Evolutionary conservation across 2,797 vertebrate genomes (phyloP), one percentile per base, ranked within the genome.

Genomic region (Enteromius anoplus): DNA sequence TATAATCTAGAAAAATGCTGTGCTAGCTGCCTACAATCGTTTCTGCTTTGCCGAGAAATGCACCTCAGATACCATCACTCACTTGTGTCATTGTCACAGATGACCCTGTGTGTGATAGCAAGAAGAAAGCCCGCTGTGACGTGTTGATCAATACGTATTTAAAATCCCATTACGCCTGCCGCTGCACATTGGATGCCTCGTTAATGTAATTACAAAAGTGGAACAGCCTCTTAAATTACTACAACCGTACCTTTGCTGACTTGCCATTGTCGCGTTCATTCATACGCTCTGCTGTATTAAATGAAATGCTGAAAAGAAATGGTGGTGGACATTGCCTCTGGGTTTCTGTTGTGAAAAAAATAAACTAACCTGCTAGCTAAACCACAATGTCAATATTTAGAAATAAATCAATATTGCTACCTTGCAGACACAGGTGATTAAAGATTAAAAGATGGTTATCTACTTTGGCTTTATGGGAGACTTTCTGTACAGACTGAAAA

Each of bases 101-200:
- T 87, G 87, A 87, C 83, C 80, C 79, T 69, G 78, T 60, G 72
- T 85, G 76, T 70, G 70, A 85, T 78, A 64, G 84, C 29, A 51
- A 62, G 68, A 76, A 84, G 85, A 83, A 88, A 87, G 84, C 73
- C 83, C 73, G 65, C 75, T 84, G 84, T 86, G 86, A 88, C 81
- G 51, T 81, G 84, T 82, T 85, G 87, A 88, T 90, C 88, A 87
- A 90, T 90, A 90, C 71, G 84, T 87, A 85, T 89, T 89, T 88
- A 89, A 87, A 88, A 88, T 86, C 84, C 84, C 86, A 88, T 90
- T 88, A 87, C 73, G 83, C 85, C 66, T 65, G 65, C 85, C 83
- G 32, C 55, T 85, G 81, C 83, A 84, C 80, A 85, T 84, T 83
- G 78, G 86, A 89, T 86, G 82, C 86, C 86, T 87, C 64, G 81